Percentiles rank a stretch among this genome's conserved stretches.
Conservation (phyloP, 2,797 vertebrate species). For the Phalloptychus januarius region DNA sequence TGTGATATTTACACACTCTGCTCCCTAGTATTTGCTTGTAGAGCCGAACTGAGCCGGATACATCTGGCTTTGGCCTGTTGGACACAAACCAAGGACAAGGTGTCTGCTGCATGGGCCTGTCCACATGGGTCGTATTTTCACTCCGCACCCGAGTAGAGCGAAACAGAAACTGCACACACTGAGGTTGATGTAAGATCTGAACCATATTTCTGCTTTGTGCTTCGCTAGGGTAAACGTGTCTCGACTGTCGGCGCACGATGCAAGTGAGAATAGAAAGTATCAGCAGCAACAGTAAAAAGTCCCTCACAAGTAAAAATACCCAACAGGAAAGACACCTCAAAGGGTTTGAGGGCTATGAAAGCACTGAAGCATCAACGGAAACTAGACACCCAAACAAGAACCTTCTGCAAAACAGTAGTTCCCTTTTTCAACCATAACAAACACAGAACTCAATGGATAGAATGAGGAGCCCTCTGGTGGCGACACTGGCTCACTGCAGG, state of each 20-base stretch:
- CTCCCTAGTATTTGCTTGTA: conserved; percentile 26
- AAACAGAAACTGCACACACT: not conserved
- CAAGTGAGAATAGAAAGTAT: conserved; percentile 33
- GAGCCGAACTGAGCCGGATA: conserved; percentile 2
- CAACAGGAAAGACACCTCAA: not conserved
- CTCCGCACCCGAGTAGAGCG: not conserved
- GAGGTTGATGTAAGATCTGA: not conserved
- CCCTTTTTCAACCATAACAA: conserved; percentile 16
- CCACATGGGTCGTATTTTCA: not conserved
- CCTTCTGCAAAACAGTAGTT: not conserved
- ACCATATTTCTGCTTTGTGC: not conserved
- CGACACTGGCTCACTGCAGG: conserved; percentile 3
- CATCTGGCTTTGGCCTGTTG: conserved; percentile 40
- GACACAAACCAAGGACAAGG: conserved; percentile 3
- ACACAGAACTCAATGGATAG: not conserved
- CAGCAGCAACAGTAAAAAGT: conserved; percentile 5
- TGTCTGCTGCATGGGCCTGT: not conserved
- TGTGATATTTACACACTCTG: conserved; percentile 67
- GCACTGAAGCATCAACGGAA: not conserved
- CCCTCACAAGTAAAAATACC: conserved; percentile 12
- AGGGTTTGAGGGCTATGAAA: not conserved
- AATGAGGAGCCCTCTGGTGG: conserved; percentile 31
- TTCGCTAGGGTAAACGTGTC: not conserved
- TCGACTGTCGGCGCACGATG: not conserved
- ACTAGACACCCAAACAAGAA: not conserved